A percentile compares a stretch with the other conserved stretches of the same genome.
phyloP scores from a whole-genome alignment of 2,797 vertebrate species.

The Galago senegalensis region DNA sequence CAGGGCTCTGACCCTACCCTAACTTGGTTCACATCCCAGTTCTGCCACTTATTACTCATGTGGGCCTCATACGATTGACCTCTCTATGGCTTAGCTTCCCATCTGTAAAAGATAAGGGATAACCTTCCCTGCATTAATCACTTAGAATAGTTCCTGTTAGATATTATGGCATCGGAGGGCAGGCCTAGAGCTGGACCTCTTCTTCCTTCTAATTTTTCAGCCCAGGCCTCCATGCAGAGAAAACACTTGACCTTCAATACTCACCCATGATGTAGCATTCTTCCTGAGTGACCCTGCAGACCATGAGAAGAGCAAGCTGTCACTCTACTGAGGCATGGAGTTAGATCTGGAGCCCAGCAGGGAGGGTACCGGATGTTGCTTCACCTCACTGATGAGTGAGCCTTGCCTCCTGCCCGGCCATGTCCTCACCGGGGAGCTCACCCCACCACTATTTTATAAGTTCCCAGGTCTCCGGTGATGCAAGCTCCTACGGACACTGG shows the following conservation, averaged over 20 bases:
- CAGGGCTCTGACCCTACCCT: background rate
- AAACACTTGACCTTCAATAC: background rate
- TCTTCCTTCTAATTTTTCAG: constrained; percentile 48
- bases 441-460: background rate
- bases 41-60: background rate
- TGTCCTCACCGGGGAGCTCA: too few species aligned
- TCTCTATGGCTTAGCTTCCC: background rate
- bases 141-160: background rate
- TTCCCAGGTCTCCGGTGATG: background rate
- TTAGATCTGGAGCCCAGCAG: background rate
- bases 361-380: background rate
- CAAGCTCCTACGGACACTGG: background rate
- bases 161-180: background rate
- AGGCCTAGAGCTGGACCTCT: background rate
- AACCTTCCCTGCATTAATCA: background rate
- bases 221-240: background rate
- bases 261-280: background rate
- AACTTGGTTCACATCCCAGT: background rate
- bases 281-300: background rate
- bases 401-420: background rate
- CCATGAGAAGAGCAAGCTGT: background rate
- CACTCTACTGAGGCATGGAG: background rate
- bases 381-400: background rate
- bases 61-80: background rate
- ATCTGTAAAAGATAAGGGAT: background rate